These are phyloP conservation scores for Drosophila stalkeri DNA, from an alignment of 2,888 invertebrate genomes.

Conservation along the genomic window DNA sequence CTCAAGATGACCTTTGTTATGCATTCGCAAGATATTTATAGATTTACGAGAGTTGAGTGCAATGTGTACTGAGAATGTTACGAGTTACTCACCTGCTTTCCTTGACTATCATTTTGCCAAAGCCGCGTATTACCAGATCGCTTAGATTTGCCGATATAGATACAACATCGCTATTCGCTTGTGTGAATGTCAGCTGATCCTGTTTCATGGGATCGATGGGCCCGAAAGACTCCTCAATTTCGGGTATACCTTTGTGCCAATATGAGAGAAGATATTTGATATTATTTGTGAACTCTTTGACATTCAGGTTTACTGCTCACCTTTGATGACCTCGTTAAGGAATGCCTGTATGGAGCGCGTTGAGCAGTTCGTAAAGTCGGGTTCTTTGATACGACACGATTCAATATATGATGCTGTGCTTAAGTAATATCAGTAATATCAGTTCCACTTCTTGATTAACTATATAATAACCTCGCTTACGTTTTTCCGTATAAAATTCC, in stretches of 20 bases:
- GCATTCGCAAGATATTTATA: constrained; percentile 1
- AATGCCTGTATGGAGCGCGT: constrained; percentile 86
- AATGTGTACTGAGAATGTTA: constrained; percentile 1
- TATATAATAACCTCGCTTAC: constrained; percentile 59
- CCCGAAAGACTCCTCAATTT: constrained; percentile 85
- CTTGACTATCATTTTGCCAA: constrained; percentile 88
- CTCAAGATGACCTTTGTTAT: constrained; percentile 6
- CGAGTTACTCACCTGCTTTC: constrained; percentile 87
- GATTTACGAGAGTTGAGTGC: neutral
- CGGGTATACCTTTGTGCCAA: constrained; percentile 65
- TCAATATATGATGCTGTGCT: constrained; percentile 88
- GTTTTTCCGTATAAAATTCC: constrained; percentile 66
- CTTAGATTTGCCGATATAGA: constrained; percentile 88
- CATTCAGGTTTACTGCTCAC: constrained; percentile 40
- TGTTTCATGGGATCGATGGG: constrained; percentile 89
- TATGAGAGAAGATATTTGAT: neutral
- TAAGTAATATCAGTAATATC: neutral
- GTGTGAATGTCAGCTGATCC: constrained; percentile 88
- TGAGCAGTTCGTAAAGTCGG: constrained; percentile 89
- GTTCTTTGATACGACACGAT: constrained; percentile 88
- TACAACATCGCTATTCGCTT: constrained; percentile 89
- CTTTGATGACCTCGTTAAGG: constrained; percentile 87
- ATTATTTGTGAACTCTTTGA: neutral
- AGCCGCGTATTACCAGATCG: constrained; percentile 88
- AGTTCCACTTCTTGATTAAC: constrained; percentile 7